phyloP scores from a whole-genome alignment of 2,888 invertebrate species.

The Rhodophaea formosa region DNA sequence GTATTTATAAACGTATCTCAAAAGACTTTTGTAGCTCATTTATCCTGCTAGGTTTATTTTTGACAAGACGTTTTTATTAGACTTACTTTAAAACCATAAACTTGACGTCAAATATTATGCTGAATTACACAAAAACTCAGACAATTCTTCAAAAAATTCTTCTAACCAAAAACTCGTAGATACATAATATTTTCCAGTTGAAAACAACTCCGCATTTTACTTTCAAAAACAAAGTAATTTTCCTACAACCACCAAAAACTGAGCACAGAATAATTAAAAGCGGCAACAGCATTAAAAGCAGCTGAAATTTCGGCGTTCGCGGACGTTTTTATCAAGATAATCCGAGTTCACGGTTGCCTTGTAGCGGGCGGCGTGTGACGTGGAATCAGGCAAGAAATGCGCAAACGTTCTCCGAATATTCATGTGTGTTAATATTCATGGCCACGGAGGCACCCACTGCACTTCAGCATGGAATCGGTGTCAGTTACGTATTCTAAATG shows the following conservation, averaged over 20 bases:
- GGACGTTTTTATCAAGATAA: slow-evolving; percentile 25
- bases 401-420: slow-evolving; percentile 71
- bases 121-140: no score
- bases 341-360: slow-evolving; percentile 17
- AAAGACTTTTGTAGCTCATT: no score
- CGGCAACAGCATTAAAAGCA: slow-evolving; percentile 19
- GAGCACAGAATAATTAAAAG: slow-evolving; percentile 17
- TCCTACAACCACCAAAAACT: slow-evolving; percentile 7
- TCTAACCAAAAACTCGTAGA: not conserved
- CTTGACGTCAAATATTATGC: no score
- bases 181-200: slow-evolving; percentile 19
- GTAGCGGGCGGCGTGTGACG: not conserved
- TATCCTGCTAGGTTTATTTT: no score
- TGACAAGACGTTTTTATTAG: no score
- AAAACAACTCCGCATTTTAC: slow-evolving; percentile 5
- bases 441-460: slow-evolving; percentile 56
- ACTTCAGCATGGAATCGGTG: slow-evolving; percentile 45
- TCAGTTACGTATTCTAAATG: not conserved
- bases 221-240: slow-evolving; percentile 11
- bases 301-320: slow-evolving; percentile 19
- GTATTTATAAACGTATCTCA: no score
- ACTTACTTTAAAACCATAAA: no score
- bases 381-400: slow-evolving; percentile 58
- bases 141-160: no score
- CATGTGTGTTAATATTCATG: slow-evolving; percentile 75